Percentiles rank a stretch among this genome's conserved stretches.
Evolutionary conservation across 2,113 vertebrate species (phyloP).

Genomic region (Mohoua ochrocephala): DNA sequence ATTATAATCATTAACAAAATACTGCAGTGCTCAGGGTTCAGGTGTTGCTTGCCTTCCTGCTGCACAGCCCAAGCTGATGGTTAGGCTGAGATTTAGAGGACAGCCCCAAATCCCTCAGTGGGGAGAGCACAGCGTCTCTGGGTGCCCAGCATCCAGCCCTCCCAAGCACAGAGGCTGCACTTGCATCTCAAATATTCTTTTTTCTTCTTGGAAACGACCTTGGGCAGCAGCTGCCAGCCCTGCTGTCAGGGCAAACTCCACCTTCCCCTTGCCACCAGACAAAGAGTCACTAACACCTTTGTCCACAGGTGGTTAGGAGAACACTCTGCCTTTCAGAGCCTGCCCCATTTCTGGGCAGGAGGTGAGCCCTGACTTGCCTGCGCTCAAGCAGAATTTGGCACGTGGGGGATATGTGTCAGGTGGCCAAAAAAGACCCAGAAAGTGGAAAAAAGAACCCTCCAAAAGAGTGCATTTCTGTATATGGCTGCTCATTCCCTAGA

Average conservation of each 20-base stretch:
- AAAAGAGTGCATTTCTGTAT: neutral
- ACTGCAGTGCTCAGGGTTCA: neutral
- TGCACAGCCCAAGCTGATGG: neutral
- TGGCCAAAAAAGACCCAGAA: neutral
- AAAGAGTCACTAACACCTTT: neutral
- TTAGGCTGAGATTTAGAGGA: neutral
- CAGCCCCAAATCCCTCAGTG: neutral
- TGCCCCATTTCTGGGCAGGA: neutral
- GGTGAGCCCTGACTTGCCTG: neutral
- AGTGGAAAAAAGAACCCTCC: neutral
- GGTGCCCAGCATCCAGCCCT: neutral
- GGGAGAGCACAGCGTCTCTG: neutral
- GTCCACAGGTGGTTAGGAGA: neutral
- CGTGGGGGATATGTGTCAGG: neutral
- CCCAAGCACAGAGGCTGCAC: neutral
- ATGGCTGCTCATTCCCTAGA: neutral
- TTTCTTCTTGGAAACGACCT: neutral
- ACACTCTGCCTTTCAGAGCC: neutral
- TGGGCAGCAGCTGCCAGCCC: neutral
- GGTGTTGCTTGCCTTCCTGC: neutral
- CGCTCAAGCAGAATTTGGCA: neutral
- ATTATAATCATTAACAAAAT: slow-evolving; percentile 38
- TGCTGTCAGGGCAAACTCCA: neutral
- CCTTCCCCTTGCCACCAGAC: neutral
- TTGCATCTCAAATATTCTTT: neutral